Evolutionary conservation across 2,797 vertebrate species (phyloP), one percentile per base, ranked within the genome.

Genomic region (Pangasius mekongensis): DNA sequence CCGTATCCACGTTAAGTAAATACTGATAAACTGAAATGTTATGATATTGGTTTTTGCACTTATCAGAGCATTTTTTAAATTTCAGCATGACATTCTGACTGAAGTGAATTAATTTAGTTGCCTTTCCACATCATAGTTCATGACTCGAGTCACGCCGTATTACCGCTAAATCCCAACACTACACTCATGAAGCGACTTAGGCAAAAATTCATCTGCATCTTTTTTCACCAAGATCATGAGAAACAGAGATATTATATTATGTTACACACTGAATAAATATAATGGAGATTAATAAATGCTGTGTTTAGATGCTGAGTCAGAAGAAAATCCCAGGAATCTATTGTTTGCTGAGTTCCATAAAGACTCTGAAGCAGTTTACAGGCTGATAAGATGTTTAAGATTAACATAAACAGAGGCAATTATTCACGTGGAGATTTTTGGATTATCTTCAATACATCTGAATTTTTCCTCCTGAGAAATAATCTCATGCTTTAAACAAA

Each of bases 391-490:
- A 6, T 33, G 74, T 18, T 20, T 54, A 27, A 58, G 20, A 58
- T 58, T 24, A 81, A 58, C 49, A 58, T 36, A 58, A 36, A 58
- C 30, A 58, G 8, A 58, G 13, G 20, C 77, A 39, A 5, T 81
- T 81, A 58, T 36, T 81, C 77, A 58, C 30, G 24, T 36, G 33
- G 54, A 58, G 30, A 39, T 80, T 80, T 58, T 11, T 78, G 30
- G 54, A 58, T 58, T 56, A 24, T 80, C 9, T 81, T 39, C 30
- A 80, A 33, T 56, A 22, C 8, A 1, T 54, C 52, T 6, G 18
- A 56, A 22, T 56, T 43, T 80, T 80, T 56, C 16, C 76, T 80
- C n/a, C n/a, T 80, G 16, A 58, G 30, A 81, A 80, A 80, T 80
- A 58, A 80, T 5, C 52, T 22, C 16, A 80, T 0, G 2, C 33